phyloP scores from a whole-genome alignment of 2,113 vertebrate genomes.

The Myotis davidii region DNA sequence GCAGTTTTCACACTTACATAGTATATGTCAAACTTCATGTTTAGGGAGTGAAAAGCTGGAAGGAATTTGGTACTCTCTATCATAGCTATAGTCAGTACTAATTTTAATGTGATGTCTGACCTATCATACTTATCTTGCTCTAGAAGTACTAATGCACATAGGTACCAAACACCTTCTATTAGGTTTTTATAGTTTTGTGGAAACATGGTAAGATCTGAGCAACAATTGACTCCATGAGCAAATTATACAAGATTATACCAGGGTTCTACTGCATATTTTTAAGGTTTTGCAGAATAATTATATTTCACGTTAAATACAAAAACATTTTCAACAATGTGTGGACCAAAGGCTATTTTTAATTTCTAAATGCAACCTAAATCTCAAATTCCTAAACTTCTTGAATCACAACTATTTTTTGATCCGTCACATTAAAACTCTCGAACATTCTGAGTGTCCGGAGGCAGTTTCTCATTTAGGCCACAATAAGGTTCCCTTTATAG shows the following conservation, averaged over 20 bases:
- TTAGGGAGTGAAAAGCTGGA: not conserved
- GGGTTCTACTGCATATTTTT: not conserved
- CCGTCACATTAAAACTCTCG: not conserved
- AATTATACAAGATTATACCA: not conserved
- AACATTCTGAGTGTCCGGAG: not conserved
- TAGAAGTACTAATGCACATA: not conserved
- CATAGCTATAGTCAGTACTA: not conserved
- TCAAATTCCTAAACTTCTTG: not conserved
- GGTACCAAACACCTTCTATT: not conserved
- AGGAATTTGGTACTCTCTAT: not conserved
- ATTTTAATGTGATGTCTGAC: conserved; percentile 4
- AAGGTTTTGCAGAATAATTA: not conserved
- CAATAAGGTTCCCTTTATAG: too few relatives aligned
- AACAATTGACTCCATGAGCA: not conserved
- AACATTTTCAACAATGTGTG: not conserved
- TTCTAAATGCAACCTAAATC: not conserved
- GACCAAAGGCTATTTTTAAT: not conserved
- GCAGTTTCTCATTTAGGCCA: not conserved
- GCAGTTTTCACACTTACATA: not conserved
- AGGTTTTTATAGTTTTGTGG: not conserved
- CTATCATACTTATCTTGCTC: not conserved
- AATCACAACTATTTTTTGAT: not conserved
- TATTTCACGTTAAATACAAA: not conserved
- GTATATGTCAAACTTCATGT: not conserved
- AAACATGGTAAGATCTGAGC: not conserved